These are phyloP conservation scores for Fragum whitleyi DNA, from an alignment of 2,888 invertebrate species.

Conservation along the genomic window DNA sequence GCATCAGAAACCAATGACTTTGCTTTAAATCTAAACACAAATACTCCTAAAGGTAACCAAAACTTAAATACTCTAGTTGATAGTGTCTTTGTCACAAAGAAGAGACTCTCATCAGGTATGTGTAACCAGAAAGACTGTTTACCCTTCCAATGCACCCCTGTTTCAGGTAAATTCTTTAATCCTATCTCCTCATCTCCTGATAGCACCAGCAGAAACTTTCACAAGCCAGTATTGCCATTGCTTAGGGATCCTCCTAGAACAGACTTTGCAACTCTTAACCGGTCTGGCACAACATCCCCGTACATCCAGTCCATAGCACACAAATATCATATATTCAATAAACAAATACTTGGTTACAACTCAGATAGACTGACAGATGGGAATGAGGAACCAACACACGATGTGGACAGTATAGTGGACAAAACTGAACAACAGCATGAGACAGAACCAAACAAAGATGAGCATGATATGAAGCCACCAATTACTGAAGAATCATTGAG, in stretches of 20 bases:
- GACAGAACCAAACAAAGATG: background rate
- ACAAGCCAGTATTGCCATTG: background rate
- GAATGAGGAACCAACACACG: background rate
- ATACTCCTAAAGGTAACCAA: constrained; percentile 5
- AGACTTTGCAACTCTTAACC: constrained; percentile 65
- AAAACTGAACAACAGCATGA: background rate
- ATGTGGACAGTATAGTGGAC: background rate
- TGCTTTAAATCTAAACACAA: background rate
- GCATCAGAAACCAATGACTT: too few species aligned
- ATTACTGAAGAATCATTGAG: too few species aligned
- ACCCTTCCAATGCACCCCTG: background rate
- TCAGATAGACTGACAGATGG: background rate
- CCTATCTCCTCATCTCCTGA: background rate
- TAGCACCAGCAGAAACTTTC: background rate
- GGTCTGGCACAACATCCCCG: constrained; percentile 67
- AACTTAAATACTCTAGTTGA: constrained; percentile 53
- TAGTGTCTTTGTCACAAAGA: constrained; percentile 59
- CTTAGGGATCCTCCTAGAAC: constrained; percentile 42
- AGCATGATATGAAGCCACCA: too few species aligned
- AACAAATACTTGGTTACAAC: constrained; percentile 6
- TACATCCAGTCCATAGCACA: constrained; percentile 68
- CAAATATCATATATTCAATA: constrained; percentile 63
- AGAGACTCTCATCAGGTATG: constrained; percentile 30
- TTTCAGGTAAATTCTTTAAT: background rate
- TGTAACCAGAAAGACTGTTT: constrained; percentile 26